These are phyloP conservation scores for Xanthia togata DNA, from an alignment of 2,888 invertebrate species.

Conservation along the genomic window DNA sequence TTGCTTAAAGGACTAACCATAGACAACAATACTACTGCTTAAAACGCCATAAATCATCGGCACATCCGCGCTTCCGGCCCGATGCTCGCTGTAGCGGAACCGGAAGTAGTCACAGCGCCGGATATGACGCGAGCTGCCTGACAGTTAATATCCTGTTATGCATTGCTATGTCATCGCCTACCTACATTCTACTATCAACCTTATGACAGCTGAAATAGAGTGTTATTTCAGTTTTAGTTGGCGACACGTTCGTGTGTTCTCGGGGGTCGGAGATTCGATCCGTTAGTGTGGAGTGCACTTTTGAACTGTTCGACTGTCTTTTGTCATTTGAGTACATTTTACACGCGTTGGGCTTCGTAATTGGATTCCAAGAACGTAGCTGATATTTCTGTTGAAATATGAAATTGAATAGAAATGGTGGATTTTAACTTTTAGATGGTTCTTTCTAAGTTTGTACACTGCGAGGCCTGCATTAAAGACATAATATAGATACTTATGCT, in stretches of 20 bases:
- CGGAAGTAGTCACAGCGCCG: slow-evolving; percentile 82
- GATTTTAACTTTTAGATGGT: background rate
- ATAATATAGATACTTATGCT: too few relatives aligned
- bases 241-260: slow-evolving; percentile 24
- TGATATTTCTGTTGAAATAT: background rate
- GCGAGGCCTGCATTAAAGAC: background rate
- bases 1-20: slow-evolving; percentile 48
- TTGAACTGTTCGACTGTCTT: slow-evolving; percentile 53
- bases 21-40: slow-evolving; percentile 64
- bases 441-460: background rate
- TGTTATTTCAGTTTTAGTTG: slow-evolving; percentile 19
- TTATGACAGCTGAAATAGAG: slow-evolving; percentile 31
- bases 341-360: slow-evolving; percentile 36
- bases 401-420: slow-evolving; percentile 1
- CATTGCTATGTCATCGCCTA: slow-evolving; percentile 65
- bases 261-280: slow-evolving; percentile 44
- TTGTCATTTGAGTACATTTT: slow-evolving; percentile 52
- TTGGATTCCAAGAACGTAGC: slow-evolving; percentile 41
- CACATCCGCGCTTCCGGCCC: slow-evolving; percentile 65
- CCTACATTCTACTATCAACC: slow-evolving; percentile 26
- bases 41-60: slow-evolving; percentile 69
- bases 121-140: slow-evolving; percentile 82
- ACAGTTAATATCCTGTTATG: slow-evolving; percentile 81
- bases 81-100: slow-evolving; percentile 71
- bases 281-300: slow-evolving; percentile 57